Base-by-base conservation (phyloP, 2,113 vertebrate genomes). In the Rissa tridactyla region DNA sequence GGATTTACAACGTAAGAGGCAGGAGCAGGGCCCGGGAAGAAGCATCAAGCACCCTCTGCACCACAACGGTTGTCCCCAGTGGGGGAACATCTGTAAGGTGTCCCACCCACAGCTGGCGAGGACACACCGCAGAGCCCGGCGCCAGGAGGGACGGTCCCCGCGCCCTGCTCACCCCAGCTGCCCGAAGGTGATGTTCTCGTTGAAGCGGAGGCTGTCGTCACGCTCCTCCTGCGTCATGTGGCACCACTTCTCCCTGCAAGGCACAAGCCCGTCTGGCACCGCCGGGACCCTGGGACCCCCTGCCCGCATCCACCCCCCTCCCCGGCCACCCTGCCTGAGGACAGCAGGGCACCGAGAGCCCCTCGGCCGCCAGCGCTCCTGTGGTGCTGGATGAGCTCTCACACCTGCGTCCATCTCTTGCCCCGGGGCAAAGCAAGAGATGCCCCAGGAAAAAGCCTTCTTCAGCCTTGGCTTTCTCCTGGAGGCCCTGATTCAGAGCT, bases 161-260 rank as follows among this genome's bases (percentile, higher is more conserved):
- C 1, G 4, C 52, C n/a, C 75, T 5, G 51, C 98, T 97, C 90
- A 99, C 99, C 99, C 99, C 82, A 99, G 98, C 92, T 99, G 99
- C 71, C 99, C 99, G 1, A 99, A 99, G 69, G 99, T 98, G 92
- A 99, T 99, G 97, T 99, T 99, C 98, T 99, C 99, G 6, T 99
- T 98, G 87, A 99, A 99, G 62, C 99, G 98, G 46, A 99, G 99
- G 96, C 99, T 99, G 98, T 99, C 99, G 0, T 99, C 99, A 1
- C 98, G 98, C 94, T 99, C 99, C 97, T 99, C 99, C 95, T 99
- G 98, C 1, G 99, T 99, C 99, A 99, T 99, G 93, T 99, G 99
- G 98, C 98, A 98, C 99, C 99, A 99, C 97, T 99, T 99, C 97
- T 99, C 99, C 98, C 99, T 99, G 98, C 65, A 94, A 97, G 62